Evolutionary conservation across 2,888 invertebrate genomes (phyloP), one percentile per base, ranked within the genome.

Genomic region (Magallana nippona): DNA sequence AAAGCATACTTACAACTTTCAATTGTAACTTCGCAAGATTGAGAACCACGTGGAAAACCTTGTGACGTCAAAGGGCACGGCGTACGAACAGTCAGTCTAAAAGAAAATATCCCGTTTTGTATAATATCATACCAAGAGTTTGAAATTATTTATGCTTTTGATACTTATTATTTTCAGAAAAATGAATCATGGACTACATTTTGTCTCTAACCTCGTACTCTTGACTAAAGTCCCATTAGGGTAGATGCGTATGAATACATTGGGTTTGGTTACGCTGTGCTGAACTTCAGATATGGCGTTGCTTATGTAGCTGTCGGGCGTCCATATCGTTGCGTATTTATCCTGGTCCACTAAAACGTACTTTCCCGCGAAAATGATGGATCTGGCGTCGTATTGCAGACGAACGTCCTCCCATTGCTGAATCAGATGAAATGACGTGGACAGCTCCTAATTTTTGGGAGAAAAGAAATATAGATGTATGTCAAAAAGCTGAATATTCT

Each of bases 1-100:
- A 27, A 27, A 27, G 27, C 27, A 27, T 1, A 81, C 83, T 83
- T 81, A 83, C 83, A 83, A 55, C 83, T 83, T 78, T 83, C 81
- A 44, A 83, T 58, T 0, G 22, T 57, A 15, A 83, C 1, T 22
- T 3, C 22, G 60, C 83, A 83, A 3, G 57, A 22, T n/a, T 81
- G 79, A 32, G 32, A 77, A 58, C 81, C 81, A 27, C 58, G 77
- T 13, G 83, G 83, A 44, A 83, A 83, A 44, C 78, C 77, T 3
- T 78, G n/a, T 58, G 78, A 57, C n/a, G 83, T 81, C 57, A 81
- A 2, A 3, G 83, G 81, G 77, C 83, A 83, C 10, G 58, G 58
- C 17, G 81, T 78, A 15, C 58, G 19, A 17, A 71, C 81, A 32
- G 83, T 78, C 22, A 83, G 19, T 44, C 83, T 44, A 44, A 44